phyloP scores from a whole-genome alignment of 2,888 invertebrate species.

The Luperina testacea region DNA sequence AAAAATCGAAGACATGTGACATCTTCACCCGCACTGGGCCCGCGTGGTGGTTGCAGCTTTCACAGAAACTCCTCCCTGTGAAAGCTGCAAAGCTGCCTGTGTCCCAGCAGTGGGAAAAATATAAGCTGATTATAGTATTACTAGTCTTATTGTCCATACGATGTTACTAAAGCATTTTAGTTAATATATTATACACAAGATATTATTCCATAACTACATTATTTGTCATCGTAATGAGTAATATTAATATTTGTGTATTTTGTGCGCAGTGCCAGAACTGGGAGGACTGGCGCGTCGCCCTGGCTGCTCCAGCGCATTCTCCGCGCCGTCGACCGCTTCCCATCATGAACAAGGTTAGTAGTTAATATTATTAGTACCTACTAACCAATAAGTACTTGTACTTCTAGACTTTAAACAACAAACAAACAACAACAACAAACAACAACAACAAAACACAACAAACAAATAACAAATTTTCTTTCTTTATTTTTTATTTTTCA shows the following conservation, averaged over 20 bases:
- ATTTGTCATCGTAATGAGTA: neutral
- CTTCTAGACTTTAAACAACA: neutral
- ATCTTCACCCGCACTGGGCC: neutral
- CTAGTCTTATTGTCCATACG: neutral
- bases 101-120: neutral
- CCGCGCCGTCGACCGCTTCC: constrained; percentile 89
- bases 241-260: constrained; percentile 24
- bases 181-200: neutral
- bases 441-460: too few relatives aligned
- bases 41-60: neutral
- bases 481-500: too few relatives aligned
- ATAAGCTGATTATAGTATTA: neutral
- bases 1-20: neutral
- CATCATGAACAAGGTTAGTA: constrained; percentile 87
- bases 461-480: too few relatives aligned
- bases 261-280: constrained; percentile 80
- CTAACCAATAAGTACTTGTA: neutral
- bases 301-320: constrained; percentile 91
- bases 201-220: neutral
- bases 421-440: too few relatives aligned
- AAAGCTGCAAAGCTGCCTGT: too few relatives aligned
- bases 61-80: too few relatives aligned
- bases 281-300: constrained; percentile 88
- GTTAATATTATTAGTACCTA: neutral
- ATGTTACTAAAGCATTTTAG: neutral